These are phyloP conservation scores for Gephyroberyx darwinii DNA, from an alignment of 2,797 vertebrate species.

Conservation along the genomic window DNA sequence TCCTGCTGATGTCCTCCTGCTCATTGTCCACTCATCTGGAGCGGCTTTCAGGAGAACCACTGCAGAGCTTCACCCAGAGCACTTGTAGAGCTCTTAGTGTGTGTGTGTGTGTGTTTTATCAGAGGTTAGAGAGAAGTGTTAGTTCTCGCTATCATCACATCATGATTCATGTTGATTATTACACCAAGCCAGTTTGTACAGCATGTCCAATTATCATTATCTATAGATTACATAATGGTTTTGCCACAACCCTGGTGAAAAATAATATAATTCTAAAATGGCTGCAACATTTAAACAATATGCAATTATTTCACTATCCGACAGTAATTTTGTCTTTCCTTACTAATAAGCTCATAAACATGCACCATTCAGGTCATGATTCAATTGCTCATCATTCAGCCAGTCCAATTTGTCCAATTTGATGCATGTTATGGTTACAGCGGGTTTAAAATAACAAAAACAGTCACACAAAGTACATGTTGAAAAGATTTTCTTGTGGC, in stretches of 20 bases:
- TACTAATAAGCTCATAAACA: conserved; percentile 7
- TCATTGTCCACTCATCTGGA: conserved; percentile 13
- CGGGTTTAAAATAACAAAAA: conserved; percentile 34
- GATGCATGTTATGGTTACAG: conserved; percentile 25
- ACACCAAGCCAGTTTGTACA: not conserved
- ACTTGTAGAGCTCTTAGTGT: not conserved
- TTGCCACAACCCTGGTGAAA: not conserved
- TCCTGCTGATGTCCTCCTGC: conserved; percentile 17
- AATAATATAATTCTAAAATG: conserved; percentile 9
- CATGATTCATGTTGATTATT: not conserved
- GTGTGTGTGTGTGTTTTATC: not conserved
- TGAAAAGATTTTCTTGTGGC: conserved; percentile 38
- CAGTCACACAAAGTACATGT: conserved; percentile 22
- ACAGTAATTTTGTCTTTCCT: not conserved
- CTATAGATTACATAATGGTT: not conserved
- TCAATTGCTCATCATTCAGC: conserved; percentile 15
- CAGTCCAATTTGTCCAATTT: too few relatives aligned
- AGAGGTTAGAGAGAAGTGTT: not conserved
- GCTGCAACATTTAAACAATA: not conserved
- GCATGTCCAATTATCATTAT: not conserved
- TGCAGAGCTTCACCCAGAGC: not conserved
- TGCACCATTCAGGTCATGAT: conserved; percentile 15
- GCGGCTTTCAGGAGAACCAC: not conserved
- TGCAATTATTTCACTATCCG: not conserved
- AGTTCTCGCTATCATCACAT: too few relatives aligned